phyloP scores from a whole-genome alignment of 2,888 invertebrate genomes.

The Aphidius colemani region DNA sequence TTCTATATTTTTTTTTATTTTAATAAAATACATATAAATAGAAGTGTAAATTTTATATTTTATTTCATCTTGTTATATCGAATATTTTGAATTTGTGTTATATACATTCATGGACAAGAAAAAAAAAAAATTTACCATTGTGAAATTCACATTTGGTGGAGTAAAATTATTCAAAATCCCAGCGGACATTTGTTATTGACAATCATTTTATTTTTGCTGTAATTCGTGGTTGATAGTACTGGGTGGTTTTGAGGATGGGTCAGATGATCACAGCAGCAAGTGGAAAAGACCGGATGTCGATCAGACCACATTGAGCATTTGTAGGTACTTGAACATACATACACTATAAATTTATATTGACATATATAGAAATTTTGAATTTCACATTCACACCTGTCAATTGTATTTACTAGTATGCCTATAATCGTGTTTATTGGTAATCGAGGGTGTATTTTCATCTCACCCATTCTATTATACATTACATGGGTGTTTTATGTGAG shows the following conservation, averaged over 20 bases:
- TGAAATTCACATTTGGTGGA: slow-evolving; percentile 24
- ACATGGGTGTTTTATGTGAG: background rate
- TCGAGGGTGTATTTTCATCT: background rate
- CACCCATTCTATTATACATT: background rate
- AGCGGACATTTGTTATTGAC: slow-evolving; percentile 31
- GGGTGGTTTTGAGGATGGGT: background rate
- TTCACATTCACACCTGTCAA: slow-evolving; percentile 20
- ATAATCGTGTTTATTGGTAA: slow-evolving; percentile 30
- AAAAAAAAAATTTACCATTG: background rate
- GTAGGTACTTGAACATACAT: background rate
- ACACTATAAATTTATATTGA: no score
- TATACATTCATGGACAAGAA: background rate
- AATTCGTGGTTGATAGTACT: slow-evolving; percentile 23
- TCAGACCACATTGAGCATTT: slow-evolving; percentile 14
- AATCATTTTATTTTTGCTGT: slow-evolving; percentile 30
- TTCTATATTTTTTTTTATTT: no score
- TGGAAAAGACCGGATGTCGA: slow-evolving; percentile 16
- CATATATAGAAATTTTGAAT: no score
- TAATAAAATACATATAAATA: no score
- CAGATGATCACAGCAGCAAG: background rate
- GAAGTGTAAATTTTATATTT: no score
- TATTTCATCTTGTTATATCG: background rate
- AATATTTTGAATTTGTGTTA: background rate
- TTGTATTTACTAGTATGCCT: slow-evolving; percentile 22
- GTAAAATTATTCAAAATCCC: slow-evolving; percentile 38